Base-by-base conservation (phyloP, 2,888 invertebrate genomes). In the Pseudococcus viburni region DNA sequence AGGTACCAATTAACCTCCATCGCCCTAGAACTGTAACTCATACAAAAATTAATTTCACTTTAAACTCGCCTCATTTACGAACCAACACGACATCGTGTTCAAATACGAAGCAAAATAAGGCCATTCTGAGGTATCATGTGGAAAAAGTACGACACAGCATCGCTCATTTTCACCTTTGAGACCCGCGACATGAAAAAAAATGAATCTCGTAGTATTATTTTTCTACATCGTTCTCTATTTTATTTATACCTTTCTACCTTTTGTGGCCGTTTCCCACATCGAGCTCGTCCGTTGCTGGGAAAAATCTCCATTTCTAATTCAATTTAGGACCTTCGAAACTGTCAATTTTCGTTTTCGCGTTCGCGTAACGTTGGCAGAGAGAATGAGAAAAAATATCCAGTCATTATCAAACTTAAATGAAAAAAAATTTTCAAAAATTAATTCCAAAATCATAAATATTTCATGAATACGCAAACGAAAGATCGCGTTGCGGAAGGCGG, bases 371-470 rank as follows among this genome's bases (percentile, higher is more conserved):
- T 15, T 15, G 55, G 15, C 2, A 42, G 80, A 80, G 33, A 33
- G 42, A 42, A n/a, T 39, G 48, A 42, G n/a, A 46, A 83, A 83
- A 83, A 42, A 59, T 59, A 59, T 19, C 9, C 19, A 19, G 59
- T 59, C 59, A 59, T 59, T 59, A 59, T 59, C 59, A 59, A 59
- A 59, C n/a, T 59, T 59, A 59, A 59, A 59, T 59, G 59, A 59
- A 59, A 59, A 55, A 19, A 19, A 4, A 3, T 19, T 19, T 59
- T 59, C 51, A 59, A 59, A 59, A 59, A 19, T 59, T 19, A 59
- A 19, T 59, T 59, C 19, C 59, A 59, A 59, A 59, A 59, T 59
- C 73, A 73, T 73, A 73, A 73, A 73, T 73, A 73, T 73, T 73
- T 73, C 73, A 73, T 39, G 73, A 73, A 73, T 12, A 73, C 33